Evolutionary conservation across 2,113 vertebrate genomes (phyloP), one percentile per base, ranked within the genome.

Genomic region (Toxotes jaculatrix): DNA sequence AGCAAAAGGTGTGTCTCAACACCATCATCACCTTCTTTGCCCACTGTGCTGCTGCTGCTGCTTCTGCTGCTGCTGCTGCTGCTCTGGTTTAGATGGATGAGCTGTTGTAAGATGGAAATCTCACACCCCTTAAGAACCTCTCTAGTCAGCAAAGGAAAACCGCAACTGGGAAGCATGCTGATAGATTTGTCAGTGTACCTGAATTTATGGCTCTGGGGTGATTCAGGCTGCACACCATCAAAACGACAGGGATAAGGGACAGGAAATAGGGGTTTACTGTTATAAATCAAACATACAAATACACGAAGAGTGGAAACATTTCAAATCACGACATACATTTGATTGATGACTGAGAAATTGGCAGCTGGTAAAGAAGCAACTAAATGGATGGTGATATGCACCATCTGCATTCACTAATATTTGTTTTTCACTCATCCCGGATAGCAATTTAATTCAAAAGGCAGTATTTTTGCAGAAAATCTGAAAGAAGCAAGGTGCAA

Each of bases 91-190:
- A 77, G 87, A 90, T 85, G 73, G 87, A 91, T 88, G 87, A 88
- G 77, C 38, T 74, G 66, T 43, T 73, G 55, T 53, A 32, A 69
- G 56, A 68, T 62, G 31, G 79, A 86, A 77, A 79, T 78, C 77
- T 56, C 64, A 79, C 67, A 70, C 57, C 55, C 56, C 66, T 77
- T 71, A 68, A 81, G 36, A 80, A 85, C 40, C 32, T 79, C 57
- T 78, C 38, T 9, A 77, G 73, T 88, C 88, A 91, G 87, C 88
- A 84, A 75, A 87, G 45, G 51, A 74, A 86, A 89, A 76, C 65
- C 80, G 75, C 82, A 83, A 75, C 10, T 56, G 65, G 21, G 59
- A 77, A 60, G 13, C 70, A 56, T 51, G 42, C 67, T 72, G 62
- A 80, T 71, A 69, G 56, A 79, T 60, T 63, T 74, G 83, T 83